Evolutionary conservation across 2,113 vertebrate species (phyloP).

Genomic region (Clarias batrachus): DNA sequence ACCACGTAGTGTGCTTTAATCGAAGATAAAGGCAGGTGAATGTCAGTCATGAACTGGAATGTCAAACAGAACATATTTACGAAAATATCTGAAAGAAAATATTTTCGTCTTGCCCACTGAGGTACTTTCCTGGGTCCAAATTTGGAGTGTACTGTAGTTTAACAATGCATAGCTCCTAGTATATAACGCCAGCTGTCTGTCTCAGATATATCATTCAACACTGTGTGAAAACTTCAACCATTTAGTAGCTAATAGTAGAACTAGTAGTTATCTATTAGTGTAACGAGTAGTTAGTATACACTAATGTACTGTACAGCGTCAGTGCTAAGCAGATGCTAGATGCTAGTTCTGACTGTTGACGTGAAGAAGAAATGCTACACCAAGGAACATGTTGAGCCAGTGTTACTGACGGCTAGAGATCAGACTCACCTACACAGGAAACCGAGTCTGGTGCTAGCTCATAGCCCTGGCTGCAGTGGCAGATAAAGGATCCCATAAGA

Average conservation of each 20-base stretch:
- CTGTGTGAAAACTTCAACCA: neutral
- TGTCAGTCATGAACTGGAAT: too few species aligned
- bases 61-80: too few species aligned
- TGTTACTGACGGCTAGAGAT: neutral
- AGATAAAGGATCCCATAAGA: constrained; percentile 84
- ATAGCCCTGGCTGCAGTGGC: constrained; percentile 84
- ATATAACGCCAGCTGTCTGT: neutral
- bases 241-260: neutral
- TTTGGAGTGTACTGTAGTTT: neutral
- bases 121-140: neutral
- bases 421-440: constrained; percentile 79
- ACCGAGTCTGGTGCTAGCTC: constrained; percentile 81
- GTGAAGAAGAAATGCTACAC: neutral
- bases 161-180: neutral
- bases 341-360: neutral
- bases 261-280: neutral
- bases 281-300: neutral
- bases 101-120: neutral
- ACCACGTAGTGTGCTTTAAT: too few species aligned
- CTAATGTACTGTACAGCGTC: neutral
- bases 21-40: too few species aligned
- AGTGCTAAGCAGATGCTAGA: neutral
- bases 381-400: neutral
- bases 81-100: neutral
- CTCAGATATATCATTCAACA: neutral